Evolutionary conservation across 2,888 invertebrate genomes (phyloP), one percentile per base, ranked within the genome.

Genomic region (Rhagophthalmus giganteus): DNA sequence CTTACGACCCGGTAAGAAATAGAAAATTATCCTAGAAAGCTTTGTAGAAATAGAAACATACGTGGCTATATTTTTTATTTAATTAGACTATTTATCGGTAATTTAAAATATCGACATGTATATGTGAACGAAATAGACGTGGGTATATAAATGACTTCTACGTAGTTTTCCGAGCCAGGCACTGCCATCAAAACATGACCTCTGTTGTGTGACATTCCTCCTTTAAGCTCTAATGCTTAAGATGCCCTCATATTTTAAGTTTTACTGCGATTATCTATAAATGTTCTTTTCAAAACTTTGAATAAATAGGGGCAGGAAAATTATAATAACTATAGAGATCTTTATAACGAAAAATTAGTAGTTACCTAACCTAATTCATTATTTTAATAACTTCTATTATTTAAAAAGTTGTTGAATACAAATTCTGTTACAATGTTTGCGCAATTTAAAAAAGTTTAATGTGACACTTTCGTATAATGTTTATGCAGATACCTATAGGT

Each of bases 181-280:
- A 56, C 56, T 27, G 35, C 54, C 48, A 54, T 24, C 50, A 54
- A 49, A 50, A 50, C 53, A 50, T 42, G 45, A 15, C 30, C n/a
- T n/a, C 26, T 42, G 47, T 53, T 53, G 41, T 55, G 54, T 55
- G 55, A 53, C 55, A 55, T 53, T 39, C 52, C 45, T 45, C 26
- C 26, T 39, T 51, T 24, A 48, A 49, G 44, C 32, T 48, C 44
- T 37, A 20, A 7, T 20, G 3, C 20, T 20, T 20, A 20, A 20
- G 20, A 20, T 20, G 30, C 44, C 14, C 39, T n/a, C 27, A 44
- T 34, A 51, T 44, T 51, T 51, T 25, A 39, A 11, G 28, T 14
- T 41, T 41, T 41, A 5, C 3, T 7, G 4, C 20, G n/a, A n/a
- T n/a, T 20, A 20, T 20, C 3, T 7, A 20, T 20, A 20, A 20